phyloP scores from a whole-genome alignment of 2,113 vertebrate species.

The Podarcis raffonei region DNA sequence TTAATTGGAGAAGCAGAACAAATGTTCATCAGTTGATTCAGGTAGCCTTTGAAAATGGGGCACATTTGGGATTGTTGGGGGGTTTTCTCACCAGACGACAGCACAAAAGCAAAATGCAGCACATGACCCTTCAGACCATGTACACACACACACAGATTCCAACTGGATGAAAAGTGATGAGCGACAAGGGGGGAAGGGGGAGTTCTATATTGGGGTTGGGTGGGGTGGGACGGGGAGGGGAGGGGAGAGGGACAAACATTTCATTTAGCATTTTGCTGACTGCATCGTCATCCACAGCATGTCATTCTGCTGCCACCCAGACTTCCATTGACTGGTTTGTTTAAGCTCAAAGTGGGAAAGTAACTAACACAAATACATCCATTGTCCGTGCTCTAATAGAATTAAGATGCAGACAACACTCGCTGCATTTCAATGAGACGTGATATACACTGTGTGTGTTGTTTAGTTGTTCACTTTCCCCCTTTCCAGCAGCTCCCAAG shows the following conservation, averaged over 20 bases:
- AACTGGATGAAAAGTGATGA: conserved; percentile 48
- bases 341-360: conserved; percentile 70
- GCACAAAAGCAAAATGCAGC: conserved; percentile 48
- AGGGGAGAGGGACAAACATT: conserved; percentile 12
- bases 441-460: conserved; percentile 45
- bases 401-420: conserved; percentile 67
- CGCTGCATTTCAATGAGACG: conserved; percentile 64
- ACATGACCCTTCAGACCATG: neutral
- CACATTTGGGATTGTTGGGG: conserved; percentile 40
- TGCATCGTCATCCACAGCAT: conserved; percentile 48
- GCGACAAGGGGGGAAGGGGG: conserved; percentile 48
- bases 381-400: conserved; percentile 68
- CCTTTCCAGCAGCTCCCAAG: conserved; percentile 49
- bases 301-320: conserved; percentile 64
- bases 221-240: neutral
- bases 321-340: conserved; percentile 69
- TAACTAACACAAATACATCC: conserved; percentile 67
- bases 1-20: conserved; percentile 49
- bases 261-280: conserved; percentile 57
- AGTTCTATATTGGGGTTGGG: conserved; percentile 31
- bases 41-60: conserved; percentile 29
- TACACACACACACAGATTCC: conserved; percentile 45
- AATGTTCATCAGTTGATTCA: conserved; percentile 56
- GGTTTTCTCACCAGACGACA: conserved; percentile 32
- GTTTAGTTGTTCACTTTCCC: conserved; percentile 54